Conservation (phyloP, 1,140 invertebrate genomes). For the Cotesia vestalis region DNA sequence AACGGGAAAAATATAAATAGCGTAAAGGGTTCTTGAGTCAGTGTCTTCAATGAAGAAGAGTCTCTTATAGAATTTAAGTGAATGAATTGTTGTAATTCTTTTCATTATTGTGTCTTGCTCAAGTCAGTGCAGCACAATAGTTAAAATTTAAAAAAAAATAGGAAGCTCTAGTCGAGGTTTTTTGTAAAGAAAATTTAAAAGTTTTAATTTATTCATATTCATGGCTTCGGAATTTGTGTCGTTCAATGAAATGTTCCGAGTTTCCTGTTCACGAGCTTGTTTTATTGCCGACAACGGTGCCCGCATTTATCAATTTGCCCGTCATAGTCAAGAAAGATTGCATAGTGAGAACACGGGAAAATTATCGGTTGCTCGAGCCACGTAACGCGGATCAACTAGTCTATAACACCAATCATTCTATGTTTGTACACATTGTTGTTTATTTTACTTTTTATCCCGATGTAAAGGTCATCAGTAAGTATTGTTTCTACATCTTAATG, state of each 20-base stretch:
- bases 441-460: background rate
- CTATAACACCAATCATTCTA: background rate
- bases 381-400: background rate
- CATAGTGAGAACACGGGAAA: conserved; percentile 10
- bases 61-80: background rate
- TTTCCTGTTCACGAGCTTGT: conserved; percentile 21
- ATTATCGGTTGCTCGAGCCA: conserved; percentile 14
- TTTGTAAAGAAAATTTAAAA: background rate
- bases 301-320: conserved; percentile 23
- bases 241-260: background rate
- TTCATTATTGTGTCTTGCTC: background rate
- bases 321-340: conserved; percentile 5
- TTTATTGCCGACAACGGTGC: background rate
- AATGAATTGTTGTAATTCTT: background rate
- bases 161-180: background rate
- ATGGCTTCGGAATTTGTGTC: conserved; percentile 7
- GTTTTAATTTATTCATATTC: background rate
- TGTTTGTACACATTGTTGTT: conserved; percentile 1
- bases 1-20: conserved; percentile 1
- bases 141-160: background rate
- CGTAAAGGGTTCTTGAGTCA: background rate
- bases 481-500: conserved; percentile 1
- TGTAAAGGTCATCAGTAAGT: conserved; percentile 10
- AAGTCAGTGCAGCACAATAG: too few species aligned
- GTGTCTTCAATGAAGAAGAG: too few species aligned